phyloP scores from a whole-genome alignment of 2,797 vertebrate species.

The Coluber constrictor region DNA sequence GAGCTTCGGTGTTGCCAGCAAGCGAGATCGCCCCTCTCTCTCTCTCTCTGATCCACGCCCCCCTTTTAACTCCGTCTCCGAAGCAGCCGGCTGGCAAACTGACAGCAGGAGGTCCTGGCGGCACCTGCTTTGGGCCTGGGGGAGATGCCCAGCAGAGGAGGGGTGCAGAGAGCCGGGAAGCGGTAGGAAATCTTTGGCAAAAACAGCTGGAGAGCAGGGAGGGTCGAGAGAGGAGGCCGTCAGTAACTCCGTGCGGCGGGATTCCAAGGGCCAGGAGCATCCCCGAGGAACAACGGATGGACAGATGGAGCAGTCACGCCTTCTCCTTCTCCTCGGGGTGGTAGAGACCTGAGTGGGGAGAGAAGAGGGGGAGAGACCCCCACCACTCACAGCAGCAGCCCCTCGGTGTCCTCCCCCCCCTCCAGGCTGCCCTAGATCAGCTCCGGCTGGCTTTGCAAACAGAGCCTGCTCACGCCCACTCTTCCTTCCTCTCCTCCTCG shows the following conservation, averaged over 20 bases:
- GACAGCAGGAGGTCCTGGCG: conserved; percentile 10
- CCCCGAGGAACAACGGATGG: background rate
- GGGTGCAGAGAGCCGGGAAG: background rate
- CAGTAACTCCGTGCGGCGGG: background rate
- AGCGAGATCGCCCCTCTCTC: background rate
- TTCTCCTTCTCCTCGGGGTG: background rate
- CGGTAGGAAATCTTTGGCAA: background rate
- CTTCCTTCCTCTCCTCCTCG: background rate
- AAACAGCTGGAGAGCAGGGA: background rate
- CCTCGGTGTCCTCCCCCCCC: background rate
- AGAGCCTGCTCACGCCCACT: conserved; percentile 26
- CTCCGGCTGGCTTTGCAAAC: background rate
- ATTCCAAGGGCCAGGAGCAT: background rate
- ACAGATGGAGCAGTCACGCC: background rate
- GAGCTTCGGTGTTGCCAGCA: background rate
- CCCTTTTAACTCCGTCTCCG: conserved; percentile 26
- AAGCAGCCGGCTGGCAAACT: conserved; percentile 13
- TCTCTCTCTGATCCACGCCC: conserved; percentile 17
- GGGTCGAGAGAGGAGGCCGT: background rate
- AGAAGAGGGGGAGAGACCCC: background rate
- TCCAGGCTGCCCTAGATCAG: conserved; percentile 2
- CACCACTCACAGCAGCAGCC: background rate
- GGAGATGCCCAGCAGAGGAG: background rate
- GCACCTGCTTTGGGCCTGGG: conserved; percentile 4
- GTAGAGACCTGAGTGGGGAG: background rate